Base-by-base conservation (phyloP, 2,797 vertebrate genomes). In the Dendrocincla fuliginosa region DNA sequence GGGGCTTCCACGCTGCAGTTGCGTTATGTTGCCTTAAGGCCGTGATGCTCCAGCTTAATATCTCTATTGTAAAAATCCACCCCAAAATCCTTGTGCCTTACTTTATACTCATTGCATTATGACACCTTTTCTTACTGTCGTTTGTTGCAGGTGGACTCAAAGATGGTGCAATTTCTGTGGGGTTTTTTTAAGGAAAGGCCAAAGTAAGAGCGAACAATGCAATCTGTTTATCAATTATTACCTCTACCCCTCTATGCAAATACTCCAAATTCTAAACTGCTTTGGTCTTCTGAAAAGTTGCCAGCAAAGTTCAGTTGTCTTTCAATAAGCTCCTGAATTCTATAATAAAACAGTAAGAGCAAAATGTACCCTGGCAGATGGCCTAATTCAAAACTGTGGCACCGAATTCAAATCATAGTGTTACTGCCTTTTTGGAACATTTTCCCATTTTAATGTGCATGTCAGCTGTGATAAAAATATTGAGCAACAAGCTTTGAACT, bases 291-390 rank as follows among this genome's bases (percentile, higher is more conserved):
- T 78, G 74, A 78, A 85, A 76, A 74, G 37, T 70, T 95, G 84
- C 59, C 73, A 89, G n/a, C 39, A 57, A 83, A 94, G 44, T 91
- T 95, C 82, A 89, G 37, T 67, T 79, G 44, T 78, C 47, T 90
- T 67, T 81, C 3, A 4, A 88, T 95, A 93, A 96, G 85, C 55
- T 93, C 56, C 83, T 77, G 91, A 93, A 87, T 69, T 84, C 77
- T 84, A 9, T 53, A 93, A 95, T 71, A 81, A 80, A 93, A 82
- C 23, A 87, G 53, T 30, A 75, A 91, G 85, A 95, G 71, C 94
- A 93, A 94, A 93, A 96, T 93, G 91, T 88, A 84, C 93, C 84
- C 70, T 95, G 93, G 92, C 96, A 95, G 41, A 78, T 35, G 60
- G 87, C 83, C 89, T 86, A 93, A 82, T 70, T 77, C 28, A 77